phyloP scores from a whole-genome alignment of 1,140 invertebrate species.

The Cotesia vestalis region DNA sequence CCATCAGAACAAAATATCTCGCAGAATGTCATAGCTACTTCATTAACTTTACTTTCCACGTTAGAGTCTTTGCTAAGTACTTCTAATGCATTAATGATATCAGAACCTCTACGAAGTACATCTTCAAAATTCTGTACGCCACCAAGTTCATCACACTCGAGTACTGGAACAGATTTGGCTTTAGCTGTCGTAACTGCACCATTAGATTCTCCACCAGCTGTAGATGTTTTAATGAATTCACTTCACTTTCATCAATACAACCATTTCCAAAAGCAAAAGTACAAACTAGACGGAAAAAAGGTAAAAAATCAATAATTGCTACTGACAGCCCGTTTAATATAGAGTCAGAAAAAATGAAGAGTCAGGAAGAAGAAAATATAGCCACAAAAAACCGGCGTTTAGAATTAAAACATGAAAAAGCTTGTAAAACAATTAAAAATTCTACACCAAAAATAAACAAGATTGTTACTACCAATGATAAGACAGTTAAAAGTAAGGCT shows the following conservation, averaged over 20 bases:
- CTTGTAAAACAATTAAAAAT: constrained; percentile 4
- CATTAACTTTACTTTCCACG: background rate
- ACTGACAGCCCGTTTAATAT: constrained; percentile 24
- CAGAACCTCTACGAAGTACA: constrained; percentile 18
- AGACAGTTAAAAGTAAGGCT: constrained; percentile 9
- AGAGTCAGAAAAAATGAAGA: constrained; percentile 26
- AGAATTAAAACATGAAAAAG: constrained; percentile 9
- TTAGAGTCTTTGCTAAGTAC: constrained; percentile 23
- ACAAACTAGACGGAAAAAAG: constrained; percentile 22
- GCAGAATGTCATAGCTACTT: background rate
- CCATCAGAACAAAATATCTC: constrained; percentile 20
- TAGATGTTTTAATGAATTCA: constrained; percentile 28
- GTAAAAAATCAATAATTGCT: constrained; percentile 28
- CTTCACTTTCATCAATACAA: constrained; percentile 25
- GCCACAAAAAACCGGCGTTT: constrained; percentile 20
- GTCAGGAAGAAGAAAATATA: constrained; percentile 22
- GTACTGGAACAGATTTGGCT: constrained; percentile 1
- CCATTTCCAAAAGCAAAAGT: constrained; percentile 28
- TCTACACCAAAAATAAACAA: constrained; percentile 1
- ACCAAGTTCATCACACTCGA: constrained; percentile 6
- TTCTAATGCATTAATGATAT: background rate
- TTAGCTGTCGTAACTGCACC: background rate
- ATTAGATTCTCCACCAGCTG: constrained; percentile 13
- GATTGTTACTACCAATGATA: constrained; percentile 4
- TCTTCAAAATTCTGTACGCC: background rate